These are phyloP conservation scores for Rhingia rostrata DNA, from an alignment of 2,888 invertebrate genomes.

Conservation along the genomic window DNA sequence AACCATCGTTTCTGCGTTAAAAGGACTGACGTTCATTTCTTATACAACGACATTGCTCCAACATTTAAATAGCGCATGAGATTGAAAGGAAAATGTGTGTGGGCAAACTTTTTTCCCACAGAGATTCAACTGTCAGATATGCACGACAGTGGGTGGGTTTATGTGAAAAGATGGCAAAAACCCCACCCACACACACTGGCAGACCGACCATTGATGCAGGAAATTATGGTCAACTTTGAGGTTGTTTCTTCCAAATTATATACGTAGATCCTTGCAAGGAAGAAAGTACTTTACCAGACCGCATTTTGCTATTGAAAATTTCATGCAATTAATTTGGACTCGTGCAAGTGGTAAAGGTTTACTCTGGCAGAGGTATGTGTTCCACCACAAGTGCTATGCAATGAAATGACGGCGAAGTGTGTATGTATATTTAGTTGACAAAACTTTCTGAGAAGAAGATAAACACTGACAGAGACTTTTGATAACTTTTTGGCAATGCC, in stretches of 20 bases:
- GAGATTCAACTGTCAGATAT: conserved; percentile 38
- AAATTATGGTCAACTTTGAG: conserved; percentile 60
- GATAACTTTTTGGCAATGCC: no score
- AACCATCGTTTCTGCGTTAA: background rate
- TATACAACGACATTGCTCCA: background rate
- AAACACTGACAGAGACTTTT: no score
- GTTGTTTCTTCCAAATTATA: conserved; percentile 45
- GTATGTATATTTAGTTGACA: no score
- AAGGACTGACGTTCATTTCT: no score
- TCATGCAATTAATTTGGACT: conserved; percentile 38
- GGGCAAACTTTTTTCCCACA: conserved; percentile 52
- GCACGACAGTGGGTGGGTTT: background rate
- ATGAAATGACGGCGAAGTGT: no score
- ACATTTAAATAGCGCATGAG: conserved; percentile 50
- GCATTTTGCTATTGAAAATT: conserved; percentile 37
- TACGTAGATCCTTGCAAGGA: background rate
- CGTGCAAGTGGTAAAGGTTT: background rate
- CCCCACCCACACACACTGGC: no score
- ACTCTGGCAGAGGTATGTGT: background rate
- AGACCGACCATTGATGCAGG: conserved; percentile 31
- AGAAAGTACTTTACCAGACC: background rate
- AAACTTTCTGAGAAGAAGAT: no score
- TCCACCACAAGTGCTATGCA: no score
- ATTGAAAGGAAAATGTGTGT: conserved; percentile 68
- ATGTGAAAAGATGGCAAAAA: background rate